Conservation (phyloP, 1,140 invertebrate species). For the Potamilus streckersoni region DNA sequence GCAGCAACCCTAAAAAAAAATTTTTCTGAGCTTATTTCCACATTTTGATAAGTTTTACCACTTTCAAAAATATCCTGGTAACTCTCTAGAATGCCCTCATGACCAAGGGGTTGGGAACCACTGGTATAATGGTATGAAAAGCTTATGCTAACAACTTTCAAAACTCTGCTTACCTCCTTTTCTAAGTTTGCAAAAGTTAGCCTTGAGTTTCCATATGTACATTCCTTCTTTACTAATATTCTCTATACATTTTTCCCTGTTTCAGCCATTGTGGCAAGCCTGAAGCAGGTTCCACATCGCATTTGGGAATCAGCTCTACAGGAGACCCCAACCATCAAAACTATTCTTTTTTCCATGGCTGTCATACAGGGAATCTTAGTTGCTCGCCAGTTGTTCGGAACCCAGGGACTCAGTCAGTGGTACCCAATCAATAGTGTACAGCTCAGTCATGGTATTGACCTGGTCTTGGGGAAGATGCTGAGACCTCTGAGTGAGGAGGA, state of each 20-base stretch:
- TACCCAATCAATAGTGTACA: slow-evolving; percentile 57
- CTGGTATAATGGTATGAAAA: not conserved
- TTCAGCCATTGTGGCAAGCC: slow-evolving; percentile 58
- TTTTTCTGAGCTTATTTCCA: too few relatives aligned
- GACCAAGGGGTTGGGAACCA: too few relatives aligned
- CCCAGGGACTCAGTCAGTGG: slow-evolving; percentile 58
- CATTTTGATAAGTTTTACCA: too few relatives aligned
- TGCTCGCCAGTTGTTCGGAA: slow-evolving; percentile 59
- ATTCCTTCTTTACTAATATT: not conserved
- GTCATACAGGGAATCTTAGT: slow-evolving; percentile 56
- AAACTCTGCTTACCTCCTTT: not conserved
- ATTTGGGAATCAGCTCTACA: slow-evolving; percentile 40
- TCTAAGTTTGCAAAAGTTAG: not conserved
- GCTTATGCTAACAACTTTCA: not conserved
- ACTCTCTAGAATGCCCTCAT: too few relatives aligned
- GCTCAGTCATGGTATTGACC: slow-evolving; percentile 50
- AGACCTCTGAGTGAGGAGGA: slow-evolving; percentile 28
- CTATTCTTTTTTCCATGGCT: slow-evolving; percentile 47
- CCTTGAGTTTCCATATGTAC: not conserved
- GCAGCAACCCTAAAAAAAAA: too few relatives aligned
- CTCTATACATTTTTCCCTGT: slow-evolving; percentile 5
- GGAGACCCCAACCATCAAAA: slow-evolving; percentile 37
- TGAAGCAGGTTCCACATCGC: slow-evolving; percentile 45
- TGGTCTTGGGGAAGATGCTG: slow-evolving; percentile 42
- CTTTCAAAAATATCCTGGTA: too few relatives aligned